Conservation (phyloP, 2,888 invertebrate genomes). For the Dione juno region DNA sequence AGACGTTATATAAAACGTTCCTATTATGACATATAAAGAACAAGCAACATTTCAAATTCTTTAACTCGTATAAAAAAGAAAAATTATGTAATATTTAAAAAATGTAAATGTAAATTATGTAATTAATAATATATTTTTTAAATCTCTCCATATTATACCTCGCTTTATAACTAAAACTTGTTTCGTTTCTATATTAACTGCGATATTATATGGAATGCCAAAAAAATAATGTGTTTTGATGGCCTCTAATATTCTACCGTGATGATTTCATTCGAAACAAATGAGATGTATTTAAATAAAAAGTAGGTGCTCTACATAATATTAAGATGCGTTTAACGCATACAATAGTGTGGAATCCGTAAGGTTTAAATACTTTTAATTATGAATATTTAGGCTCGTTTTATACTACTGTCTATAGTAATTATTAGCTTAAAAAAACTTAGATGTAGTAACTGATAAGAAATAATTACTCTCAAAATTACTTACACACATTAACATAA, state of each 20-base stretch:
- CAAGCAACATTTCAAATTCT: neutral
- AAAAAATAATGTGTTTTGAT: conserved; percentile 38
- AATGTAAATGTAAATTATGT: too few species aligned
- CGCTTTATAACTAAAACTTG: conserved; percentile 40
- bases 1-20: neutral
- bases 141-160: conserved; percentile 46
- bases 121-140: neutral
- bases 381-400: conserved; percentile 1
- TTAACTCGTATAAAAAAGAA: neutral
- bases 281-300: neutral
- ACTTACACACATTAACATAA: neutral
- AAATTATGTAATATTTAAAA: neutral
- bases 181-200: conserved; percentile 45
- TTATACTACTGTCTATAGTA: neutral
- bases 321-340: neutral
- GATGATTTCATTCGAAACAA: conserved; percentile 15
- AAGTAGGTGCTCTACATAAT: neutral
- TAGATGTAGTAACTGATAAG: neutral
- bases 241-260: conserved; percentile 33
- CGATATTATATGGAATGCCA: conserved; percentile 38
- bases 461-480: neutral
- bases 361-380: neutral
- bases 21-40: neutral
- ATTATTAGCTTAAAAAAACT: neutral
- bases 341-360: neutral